These are phyloP conservation scores for Lobophora halterata DNA, from an alignment of 2,888 invertebrate species.

Conservation along the genomic window DNA sequence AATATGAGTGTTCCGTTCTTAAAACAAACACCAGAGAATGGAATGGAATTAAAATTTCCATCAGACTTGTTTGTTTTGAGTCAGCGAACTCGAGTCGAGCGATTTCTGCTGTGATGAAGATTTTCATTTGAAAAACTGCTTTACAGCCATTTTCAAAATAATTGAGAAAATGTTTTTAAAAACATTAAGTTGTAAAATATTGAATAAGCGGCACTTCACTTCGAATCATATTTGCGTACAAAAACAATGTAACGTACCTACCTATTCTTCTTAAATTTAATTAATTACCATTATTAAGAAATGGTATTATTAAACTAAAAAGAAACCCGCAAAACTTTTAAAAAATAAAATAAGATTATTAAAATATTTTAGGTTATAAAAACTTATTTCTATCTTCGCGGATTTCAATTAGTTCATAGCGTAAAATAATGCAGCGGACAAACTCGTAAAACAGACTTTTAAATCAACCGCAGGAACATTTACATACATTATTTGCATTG, in stretches of 20 bases:
- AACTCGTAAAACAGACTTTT: slow-evolving; percentile 33
- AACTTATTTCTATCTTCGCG: slow-evolving; percentile 6
- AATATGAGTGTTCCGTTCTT: slow-evolving; percentile 38
- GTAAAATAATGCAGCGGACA: slow-evolving; percentile 32
- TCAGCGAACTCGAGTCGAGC: slow-evolving; percentile 28
- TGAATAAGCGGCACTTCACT: too few relatives aligned
- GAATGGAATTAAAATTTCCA: slow-evolving; percentile 55
- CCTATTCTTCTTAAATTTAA: too few relatives aligned
- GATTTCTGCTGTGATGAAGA: slow-evolving; percentile 17
- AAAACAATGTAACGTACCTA: too few relatives aligned
- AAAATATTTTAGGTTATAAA: too few relatives aligned
- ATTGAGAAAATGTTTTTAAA: not conserved
- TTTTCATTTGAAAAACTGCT: slow-evolving; percentile 12
- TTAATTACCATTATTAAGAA: too few relatives aligned
- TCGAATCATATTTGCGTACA: too few relatives aligned
- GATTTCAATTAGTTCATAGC: slow-evolving; percentile 30
- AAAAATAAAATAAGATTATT: too few relatives aligned
- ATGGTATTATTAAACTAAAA: too few relatives aligned
- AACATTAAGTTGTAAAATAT: too few relatives aligned
- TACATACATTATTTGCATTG: slow-evolving; percentile 34
- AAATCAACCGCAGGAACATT: slow-evolving; percentile 37
- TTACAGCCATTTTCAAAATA: not conserved
- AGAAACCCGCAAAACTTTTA: too few relatives aligned
- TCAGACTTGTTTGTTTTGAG: slow-evolving; percentile 46
- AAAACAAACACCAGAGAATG: slow-evolving; percentile 41